phyloP scores from a whole-genome alignment of 1,140 invertebrate species.

The Gryon sp. region DNA sequence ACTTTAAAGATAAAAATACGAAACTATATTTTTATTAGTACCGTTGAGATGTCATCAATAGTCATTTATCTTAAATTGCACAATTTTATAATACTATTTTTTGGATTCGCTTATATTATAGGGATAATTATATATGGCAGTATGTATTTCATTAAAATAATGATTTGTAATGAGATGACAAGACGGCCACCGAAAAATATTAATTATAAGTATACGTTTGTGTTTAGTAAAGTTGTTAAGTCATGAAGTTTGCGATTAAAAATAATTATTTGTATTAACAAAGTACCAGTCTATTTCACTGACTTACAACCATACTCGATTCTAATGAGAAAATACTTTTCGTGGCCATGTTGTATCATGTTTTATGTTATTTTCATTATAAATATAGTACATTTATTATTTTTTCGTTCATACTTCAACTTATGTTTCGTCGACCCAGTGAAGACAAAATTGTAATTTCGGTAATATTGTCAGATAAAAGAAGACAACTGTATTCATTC shows the following conservation, averaged over 20 bases:
- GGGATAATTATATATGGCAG: slow-evolving; percentile 32
- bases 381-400: background rate
- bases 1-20: too few relatives aligned
- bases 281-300: slow-evolving; percentile 22
- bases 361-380: background rate
- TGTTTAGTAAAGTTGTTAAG: slow-evolving; percentile 19
- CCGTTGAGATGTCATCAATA: slow-evolving; percentile 13
- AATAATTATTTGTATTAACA: slow-evolving; percentile 24
- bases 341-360: slow-evolving; percentile 35
- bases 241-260: slow-evolving; percentile 9
- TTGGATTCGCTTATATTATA: slow-evolving; percentile 32
- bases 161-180: slow-evolving; percentile 10
- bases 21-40: too few relatives aligned
- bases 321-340: slow-evolving; percentile 39
- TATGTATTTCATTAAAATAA: slow-evolving; percentile 5
- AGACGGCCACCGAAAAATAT: slow-evolving; percentile 48
- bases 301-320: slow-evolving; percentile 23
- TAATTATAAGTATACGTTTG: slow-evolving; percentile 2
- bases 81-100: slow-evolving; percentile 40
- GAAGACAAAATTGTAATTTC: too few relatives aligned
- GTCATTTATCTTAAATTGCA: slow-evolving; percentile 29
- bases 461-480: too few relatives aligned
- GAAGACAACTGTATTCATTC: too few relatives aligned
- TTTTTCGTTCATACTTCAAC: too few relatives aligned
- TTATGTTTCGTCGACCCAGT: too few relatives aligned